Evolutionary conservation across 2,113 vertebrate genomes (phyloP), one percentile per base, ranked within the genome.

Genomic region (Anarhynchus alexandrinus): DNA sequence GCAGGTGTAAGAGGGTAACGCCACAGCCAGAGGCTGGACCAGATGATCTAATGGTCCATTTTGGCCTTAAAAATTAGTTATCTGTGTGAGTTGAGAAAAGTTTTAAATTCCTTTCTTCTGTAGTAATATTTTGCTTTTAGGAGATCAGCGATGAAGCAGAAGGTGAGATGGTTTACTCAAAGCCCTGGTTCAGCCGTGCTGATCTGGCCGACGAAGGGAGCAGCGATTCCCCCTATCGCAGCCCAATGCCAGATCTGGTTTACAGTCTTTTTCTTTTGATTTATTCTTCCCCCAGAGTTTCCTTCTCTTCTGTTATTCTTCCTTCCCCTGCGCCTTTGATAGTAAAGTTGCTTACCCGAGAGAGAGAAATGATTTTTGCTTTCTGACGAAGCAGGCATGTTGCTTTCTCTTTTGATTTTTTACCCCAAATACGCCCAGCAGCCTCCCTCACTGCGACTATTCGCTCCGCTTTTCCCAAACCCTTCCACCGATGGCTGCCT

Each of bases 81-180:
- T 59, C n/a, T 54, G 13, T 13, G 13, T 42, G 59, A 83, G 45
- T 64, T 3, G 3, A 77, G 78, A 45, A 12, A 87, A 88, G 51
- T 32, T 89, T 86, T 26, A 49, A 80, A 85, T 96, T 89, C 81
- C 57, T 73, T 94, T 94, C 86, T 87, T 65, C 86, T 74, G 17
- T 6, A 45, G 73, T 77, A 87, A 61, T 82, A 80, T 47, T 90
- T 94, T 66, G 27, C 43, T 82, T 87, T 67, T 47, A 61, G 49
- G 49, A 51, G 8, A 21, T 22, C 15, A 26, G 67, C 42, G 58
- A 1, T 54, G 23, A 61, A 64, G 62, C 0, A 1, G 67, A 76
- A 57, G 3, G 1, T 14, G 64, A 49, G 22, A 32, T 17, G 18
- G 42, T 69, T 90, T 26, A 4, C 34, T 65, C 42, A 34, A n/a